These are phyloP conservation scores for Ranitomeya imitator DNA, from an alignment of 2,113 vertebrate species.

Conservation along the genomic window DNA sequence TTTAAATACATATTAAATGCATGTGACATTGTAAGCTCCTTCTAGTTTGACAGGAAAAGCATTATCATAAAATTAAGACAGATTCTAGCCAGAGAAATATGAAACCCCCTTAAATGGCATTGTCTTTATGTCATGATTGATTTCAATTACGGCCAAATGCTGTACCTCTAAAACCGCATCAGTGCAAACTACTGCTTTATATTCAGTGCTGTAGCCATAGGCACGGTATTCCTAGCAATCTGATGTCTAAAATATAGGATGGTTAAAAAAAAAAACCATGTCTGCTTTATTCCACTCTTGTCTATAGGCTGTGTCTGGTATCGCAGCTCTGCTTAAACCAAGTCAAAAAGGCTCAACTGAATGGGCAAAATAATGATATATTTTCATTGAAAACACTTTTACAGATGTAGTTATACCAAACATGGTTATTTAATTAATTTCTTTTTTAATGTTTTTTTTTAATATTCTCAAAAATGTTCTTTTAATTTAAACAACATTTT, in stretches of 20 bases:
- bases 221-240: background rate
- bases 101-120: background rate
- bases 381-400: too few relatives aligned
- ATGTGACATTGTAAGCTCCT: slow-evolving; percentile 47
- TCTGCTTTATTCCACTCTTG: too few relatives aligned
- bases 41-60: slow-evolving; percentile 21
- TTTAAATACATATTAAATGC: slow-evolving; percentile 53
- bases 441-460: too few relatives aligned
- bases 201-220: background rate
- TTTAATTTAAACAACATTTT: too few relatives aligned
- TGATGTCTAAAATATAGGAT: background rate
- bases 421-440: too few relatives aligned
- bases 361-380: too few relatives aligned
- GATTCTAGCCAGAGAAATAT: background rate
- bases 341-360: too few relatives aligned
- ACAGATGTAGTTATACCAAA: too few relatives aligned
- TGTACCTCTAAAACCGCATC: background rate
- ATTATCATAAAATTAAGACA: slow-evolving; percentile 38
- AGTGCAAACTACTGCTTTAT: background rate
- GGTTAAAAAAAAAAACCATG: too few relatives aligned
- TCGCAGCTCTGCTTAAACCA: too few relatives aligned
- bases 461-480: too few relatives aligned
- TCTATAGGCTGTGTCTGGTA: too few relatives aligned
- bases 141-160: background rate
- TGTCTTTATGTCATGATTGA: background rate